Evolutionary conservation across 2,888 invertebrate species (phyloP).

Genomic region (Drosophila borborema): DNA sequence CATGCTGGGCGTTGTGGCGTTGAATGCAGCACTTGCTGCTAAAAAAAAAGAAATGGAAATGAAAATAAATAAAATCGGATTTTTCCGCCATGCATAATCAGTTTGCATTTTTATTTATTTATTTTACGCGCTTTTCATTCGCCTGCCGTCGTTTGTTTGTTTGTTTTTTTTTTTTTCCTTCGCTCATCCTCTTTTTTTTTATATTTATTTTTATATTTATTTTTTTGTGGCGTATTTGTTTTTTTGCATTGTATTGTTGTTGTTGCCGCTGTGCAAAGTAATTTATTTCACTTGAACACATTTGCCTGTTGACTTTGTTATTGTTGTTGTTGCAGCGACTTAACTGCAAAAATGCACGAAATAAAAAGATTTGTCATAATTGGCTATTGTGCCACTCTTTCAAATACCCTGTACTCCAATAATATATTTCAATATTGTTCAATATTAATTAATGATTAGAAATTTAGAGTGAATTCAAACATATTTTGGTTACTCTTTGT

Average conservation of each 20-base stretch:
- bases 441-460: too few relatives aligned
- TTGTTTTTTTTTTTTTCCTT: conserved; percentile 45
- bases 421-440: too few relatives aligned
- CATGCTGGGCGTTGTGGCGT: conserved; percentile 33
- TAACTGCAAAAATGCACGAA: conserved; percentile 42
- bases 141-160: conserved; percentile 51
- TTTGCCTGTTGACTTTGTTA: conserved; percentile 55
- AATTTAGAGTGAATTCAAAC: too few relatives aligned
- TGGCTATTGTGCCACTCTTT: not conserved
- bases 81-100: conserved; percentile 80
- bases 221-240: conserved; percentile 46
- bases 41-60: not conserved
- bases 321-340: conserved; percentile 43
- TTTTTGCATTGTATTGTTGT: conserved; percentile 30
- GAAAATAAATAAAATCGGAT: conserved; percentile 58
- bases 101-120: conserved; percentile 79
- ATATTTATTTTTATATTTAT: conserved; percentile 34
- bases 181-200: conserved; percentile 27
- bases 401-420: not conserved
- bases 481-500: too few relatives aligned
- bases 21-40: conserved; percentile 4
- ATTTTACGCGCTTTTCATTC: conserved; percentile 79
- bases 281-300: conserved; percentile 80
- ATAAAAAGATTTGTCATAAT: conserved; percentile 8
- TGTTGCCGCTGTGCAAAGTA: conserved; percentile 60